These are phyloP conservation scores for Nothura maculosa DNA, from an alignment of 2,797 vertebrate species.

Conservation along the genomic window DNA sequence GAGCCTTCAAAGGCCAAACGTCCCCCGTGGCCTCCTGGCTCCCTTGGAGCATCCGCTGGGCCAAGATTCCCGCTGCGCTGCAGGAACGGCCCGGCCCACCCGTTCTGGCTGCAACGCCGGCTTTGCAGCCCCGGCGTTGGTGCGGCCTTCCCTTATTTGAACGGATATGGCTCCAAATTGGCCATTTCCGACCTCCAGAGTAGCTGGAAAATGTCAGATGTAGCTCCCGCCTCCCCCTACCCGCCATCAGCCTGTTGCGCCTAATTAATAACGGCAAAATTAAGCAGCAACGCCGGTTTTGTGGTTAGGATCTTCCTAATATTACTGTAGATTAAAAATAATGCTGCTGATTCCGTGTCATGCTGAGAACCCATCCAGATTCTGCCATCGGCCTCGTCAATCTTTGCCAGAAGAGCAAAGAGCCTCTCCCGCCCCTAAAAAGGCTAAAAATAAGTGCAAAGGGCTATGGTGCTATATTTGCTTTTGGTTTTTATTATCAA, in stretches of 20 bases:
- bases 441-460: slow-evolving; percentile 17
- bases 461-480: slow-evolving; percentile 70
- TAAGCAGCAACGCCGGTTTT: neutral
- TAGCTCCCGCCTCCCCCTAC: neutral
- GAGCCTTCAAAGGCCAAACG: rapidly evolving
- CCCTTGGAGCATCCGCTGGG: too few species aligned
- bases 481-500: slow-evolving; percentile 97
- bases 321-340: neutral
- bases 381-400: neutral
- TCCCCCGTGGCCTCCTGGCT: too few species aligned
- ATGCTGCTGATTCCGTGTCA: neutral
- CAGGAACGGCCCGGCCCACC: rapidly evolving
- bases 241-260: neutral
- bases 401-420: neutral
- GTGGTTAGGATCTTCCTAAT: neutral
- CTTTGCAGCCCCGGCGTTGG: rapidly evolving
- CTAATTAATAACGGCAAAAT: slow-evolving; percentile 4
- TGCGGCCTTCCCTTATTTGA: neutral
- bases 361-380: neutral
- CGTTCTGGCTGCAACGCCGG: neutral
- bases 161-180: neutral
- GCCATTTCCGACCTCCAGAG: neutral
- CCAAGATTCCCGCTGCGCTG: rapidly evolving
- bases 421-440: neutral
- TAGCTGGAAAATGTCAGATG: neutral